Conservation (phyloP, 1,140 invertebrate species). For the Muscidifurax raptorellus region DNA sequence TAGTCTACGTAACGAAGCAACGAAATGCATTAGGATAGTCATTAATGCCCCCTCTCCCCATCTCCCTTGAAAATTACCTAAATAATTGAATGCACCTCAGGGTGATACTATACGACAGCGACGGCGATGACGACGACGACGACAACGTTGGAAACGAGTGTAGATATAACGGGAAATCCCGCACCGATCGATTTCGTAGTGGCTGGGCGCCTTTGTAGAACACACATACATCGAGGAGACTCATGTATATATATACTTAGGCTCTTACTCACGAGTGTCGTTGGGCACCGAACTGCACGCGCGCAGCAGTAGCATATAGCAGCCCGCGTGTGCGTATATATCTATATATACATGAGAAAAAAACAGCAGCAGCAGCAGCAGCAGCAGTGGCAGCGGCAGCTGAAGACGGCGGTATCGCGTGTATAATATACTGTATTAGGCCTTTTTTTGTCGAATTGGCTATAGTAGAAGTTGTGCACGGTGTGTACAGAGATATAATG, state of each 20-base stretch:
- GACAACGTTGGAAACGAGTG: background rate
- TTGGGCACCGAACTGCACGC: background rate
- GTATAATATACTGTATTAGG: background rate
- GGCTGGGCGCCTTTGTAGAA: slow-evolving; percentile 38
- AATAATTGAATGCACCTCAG: background rate
- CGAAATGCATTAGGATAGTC: background rate
- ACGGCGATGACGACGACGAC: slow-evolving; percentile 24
- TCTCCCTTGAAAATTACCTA: background rate
- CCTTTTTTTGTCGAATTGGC: background rate
- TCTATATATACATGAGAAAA: too few species aligned
- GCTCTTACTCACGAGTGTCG: background rate
- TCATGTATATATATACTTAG: background rate
- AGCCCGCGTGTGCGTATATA: background rate
- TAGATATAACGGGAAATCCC: slow-evolving; percentile 34
- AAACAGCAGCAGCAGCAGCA: background rate
- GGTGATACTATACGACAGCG: background rate
- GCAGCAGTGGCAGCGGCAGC: background rate
- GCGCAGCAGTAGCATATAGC: background rate
- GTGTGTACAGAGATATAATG: background rate
- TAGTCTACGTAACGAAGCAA: background rate
- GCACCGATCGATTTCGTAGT: slow-evolving; percentile 44
- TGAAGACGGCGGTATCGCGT: background rate
- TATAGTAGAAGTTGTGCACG: background rate
- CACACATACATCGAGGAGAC: too few species aligned
- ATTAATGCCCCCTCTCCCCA: background rate